Evolutionary conservation across 2,113 vertebrate species (phyloP), one percentile per base, ranked within the genome.

Genomic region (Melanerpes aurifrons): DNA sequence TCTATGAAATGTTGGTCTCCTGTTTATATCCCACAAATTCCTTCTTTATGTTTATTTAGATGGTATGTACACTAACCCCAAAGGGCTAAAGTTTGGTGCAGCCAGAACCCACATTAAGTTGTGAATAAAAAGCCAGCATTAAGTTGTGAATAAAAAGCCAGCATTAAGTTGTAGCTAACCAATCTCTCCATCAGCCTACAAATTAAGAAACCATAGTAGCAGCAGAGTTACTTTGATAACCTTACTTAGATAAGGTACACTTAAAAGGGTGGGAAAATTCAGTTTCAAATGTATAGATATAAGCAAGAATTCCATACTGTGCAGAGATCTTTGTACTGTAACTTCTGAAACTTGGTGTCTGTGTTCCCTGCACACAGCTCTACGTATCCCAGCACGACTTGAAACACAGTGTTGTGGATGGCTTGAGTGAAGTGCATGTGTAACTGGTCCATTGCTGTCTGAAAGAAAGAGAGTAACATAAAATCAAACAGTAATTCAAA

Each of bases 351-450:
- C 96, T 99, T 99, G 80, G 99, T 99, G 86, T 99, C 99, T 7
- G 99, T 98, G 61, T 99, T 99, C 87, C 98, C 99, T 3, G 99
- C 99, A 58, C 99, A 99, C 35, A 99, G 97, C 93, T 99, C 99
- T 95, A 99, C 99, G 9, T 99, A 99, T 50, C 99, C 99, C 92
- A 99, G 98, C 57, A 99, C 99, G 80, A 99, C 99, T 92, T 99
- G 99, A 97, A 99, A 99, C 69, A 99, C 99, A 0, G 99, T 99
- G 97, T 99, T 99, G 97, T 99, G 99, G 96, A 99, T 99, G 91
- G 99, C 99, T 96, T 99, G 99, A 70, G 99, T 99, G 96, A 99
- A 99, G 97, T 99, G 99, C 99, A 99, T 99, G 94, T 99, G 99
- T 81, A 99, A 98, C 95, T 99, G 99, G 97, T 99, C 99, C 99